A percentile compares a stretch with the other conserved stretches of the same genome.
Conservation (phyloP, 2,113 vertebrate species). For the Myotis lucifugus region DNA sequence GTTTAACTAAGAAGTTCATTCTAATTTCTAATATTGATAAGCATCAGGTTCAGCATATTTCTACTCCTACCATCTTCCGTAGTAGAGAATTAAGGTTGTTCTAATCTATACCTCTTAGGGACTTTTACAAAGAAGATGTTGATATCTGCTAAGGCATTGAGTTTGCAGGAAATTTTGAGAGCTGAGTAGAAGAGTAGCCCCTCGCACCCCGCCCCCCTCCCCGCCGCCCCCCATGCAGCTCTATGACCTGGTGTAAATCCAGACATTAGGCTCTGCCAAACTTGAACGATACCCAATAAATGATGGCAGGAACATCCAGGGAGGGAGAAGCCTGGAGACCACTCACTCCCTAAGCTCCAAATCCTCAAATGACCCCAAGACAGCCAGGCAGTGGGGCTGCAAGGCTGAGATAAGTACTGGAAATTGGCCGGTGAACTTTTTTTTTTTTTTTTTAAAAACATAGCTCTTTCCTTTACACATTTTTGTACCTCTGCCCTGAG, state of each 20-base stretch:
- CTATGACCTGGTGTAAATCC: not conserved
- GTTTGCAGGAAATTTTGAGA: conserved; percentile 25
- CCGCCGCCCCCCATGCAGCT: not conserved
- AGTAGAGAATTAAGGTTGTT: not conserved
- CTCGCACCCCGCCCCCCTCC: accelerated
- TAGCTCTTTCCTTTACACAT: conserved; percentile 21
- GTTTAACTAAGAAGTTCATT: conserved; percentile 39
- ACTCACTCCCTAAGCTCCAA: not conserved
- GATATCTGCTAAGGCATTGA: not conserved
- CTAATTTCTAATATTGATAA: conserved; percentile 11
- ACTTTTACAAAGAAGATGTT: not conserved
- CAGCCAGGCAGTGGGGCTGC: conserved; percentile 43
- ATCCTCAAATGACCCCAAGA: conserved; percentile 60
- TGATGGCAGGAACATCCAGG: not conserved
- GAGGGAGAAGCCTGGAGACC: not conserved
- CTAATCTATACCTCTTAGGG: not conserved
- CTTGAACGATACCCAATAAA: not conserved
- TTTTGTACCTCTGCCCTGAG: conserved; percentile 54
- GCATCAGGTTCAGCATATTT: not conserved
- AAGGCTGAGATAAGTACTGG: conserved; percentile 64
- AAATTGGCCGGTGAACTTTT: conserved; percentile 43
- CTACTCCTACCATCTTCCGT: not conserved
- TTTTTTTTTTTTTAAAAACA: not conserved
- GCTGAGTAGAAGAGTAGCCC: not conserved
- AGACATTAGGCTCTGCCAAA: not conserved